phyloP scores from a whole-genome alignment of 2,888 invertebrate species.

The Trilocha varians region DNA sequence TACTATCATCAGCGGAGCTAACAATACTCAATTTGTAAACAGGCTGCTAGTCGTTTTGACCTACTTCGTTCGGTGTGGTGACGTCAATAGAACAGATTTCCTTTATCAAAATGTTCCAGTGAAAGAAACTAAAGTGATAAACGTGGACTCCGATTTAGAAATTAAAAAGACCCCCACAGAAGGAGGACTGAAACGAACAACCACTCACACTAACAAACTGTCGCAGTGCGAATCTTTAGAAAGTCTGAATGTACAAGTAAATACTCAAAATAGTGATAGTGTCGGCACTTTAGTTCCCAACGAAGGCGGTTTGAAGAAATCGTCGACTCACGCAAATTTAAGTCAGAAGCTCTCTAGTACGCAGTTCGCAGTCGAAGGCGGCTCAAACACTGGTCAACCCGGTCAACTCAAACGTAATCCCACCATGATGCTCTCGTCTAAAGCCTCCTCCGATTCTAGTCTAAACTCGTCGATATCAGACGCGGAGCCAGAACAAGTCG shows the following conservation, averaged over 20 bases:
- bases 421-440: constrained; percentile 40
- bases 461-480: constrained; percentile 44
- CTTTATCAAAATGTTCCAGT: constrained; percentile 39
- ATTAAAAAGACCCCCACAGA: too few relatives aligned
- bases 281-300: constrained; percentile 42
- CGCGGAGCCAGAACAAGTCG: constrained; percentile 58
- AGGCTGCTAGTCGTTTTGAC: constrained; percentile 84
- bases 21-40: constrained; percentile 78
- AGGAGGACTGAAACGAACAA: constrained; percentile 20
- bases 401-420: constrained; percentile 41
- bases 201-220: constrained; percentile 22
- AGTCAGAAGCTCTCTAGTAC: constrained; percentile 53
- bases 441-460: constrained; percentile 49
- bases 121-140: constrained; percentile 46
- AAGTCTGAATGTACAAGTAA: constrained; percentile 33
- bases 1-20: constrained; percentile 83
- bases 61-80: constrained; percentile 89
- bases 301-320: constrained; percentile 43
- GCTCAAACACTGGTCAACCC: constrained; percentile 27
- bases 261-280: constrained; percentile 47
- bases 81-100: constrained; percentile 73
- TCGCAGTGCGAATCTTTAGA: constrained; percentile 18
- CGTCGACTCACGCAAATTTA: constrained; percentile 47
- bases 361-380: constrained; percentile 25
- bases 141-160: too few relatives aligned